phyloP scores from a whole-genome alignment of 2,888 invertebrate species.

The Ditula angustiorana region DNA sequence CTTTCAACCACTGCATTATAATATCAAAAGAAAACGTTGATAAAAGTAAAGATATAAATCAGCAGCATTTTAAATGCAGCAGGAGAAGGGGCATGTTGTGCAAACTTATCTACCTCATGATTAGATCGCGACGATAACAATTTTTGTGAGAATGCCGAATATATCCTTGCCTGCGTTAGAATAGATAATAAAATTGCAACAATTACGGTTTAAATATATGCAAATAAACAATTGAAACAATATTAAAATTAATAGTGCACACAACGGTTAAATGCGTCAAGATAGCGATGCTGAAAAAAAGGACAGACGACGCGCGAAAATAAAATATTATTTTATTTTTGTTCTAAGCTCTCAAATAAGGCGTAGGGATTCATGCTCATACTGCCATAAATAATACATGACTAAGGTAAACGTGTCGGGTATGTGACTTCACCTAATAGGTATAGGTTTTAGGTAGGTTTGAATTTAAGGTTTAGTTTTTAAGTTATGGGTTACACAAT shows the following conservation, averaged over 20 bases:
- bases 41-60: conserved; percentile 7
- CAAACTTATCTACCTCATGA: conserved; percentile 20
- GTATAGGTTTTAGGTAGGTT: too few relatives aligned
- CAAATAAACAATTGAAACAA: conserved; percentile 8
- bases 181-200: conserved; percentile 18
- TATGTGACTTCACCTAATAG: too few relatives aligned
- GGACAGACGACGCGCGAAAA: too few relatives aligned
- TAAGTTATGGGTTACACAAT: too few relatives aligned
- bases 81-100: conserved; percentile 13
- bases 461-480: too few relatives aligned
- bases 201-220: conserved; percentile 24
- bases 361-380: too few relatives aligned
- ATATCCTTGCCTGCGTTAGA: conserved; percentile 19
- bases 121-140: conserved; percentile 16
- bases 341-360: too few relatives aligned
- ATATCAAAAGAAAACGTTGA: background rate
- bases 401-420: too few relatives aligned
- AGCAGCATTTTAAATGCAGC: conserved; percentile 20
- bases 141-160: conserved; percentile 20
- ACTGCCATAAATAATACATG: too few relatives aligned
- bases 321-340: too few relatives aligned
- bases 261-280: too few relatives aligned
- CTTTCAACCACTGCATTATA: background rate
- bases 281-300: too few relatives aligned
- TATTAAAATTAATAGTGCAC: conserved; percentile 16